These are phyloP conservation scores for Galaxias olidus DNA, from an alignment of 2,797 vertebrate species.

Conservation along the genomic window DNA sequence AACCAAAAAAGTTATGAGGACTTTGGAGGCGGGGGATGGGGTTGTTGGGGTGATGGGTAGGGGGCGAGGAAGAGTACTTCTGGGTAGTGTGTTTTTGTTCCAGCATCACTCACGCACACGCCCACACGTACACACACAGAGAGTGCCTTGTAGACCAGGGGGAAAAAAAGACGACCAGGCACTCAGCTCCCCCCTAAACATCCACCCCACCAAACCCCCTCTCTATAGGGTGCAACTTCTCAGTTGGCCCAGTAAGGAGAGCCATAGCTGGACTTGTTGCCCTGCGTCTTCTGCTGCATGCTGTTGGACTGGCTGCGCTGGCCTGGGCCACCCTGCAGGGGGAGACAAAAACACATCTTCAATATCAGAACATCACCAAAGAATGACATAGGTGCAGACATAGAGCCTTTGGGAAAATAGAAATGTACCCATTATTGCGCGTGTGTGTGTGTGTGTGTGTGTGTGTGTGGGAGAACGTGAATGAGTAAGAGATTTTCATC, in stretches of 20 bases:
- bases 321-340: slow-evolving; percentile 83
- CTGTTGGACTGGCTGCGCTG: slow-evolving; percentile 90
- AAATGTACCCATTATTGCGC: too few relatives aligned
- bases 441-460: too few relatives aligned
- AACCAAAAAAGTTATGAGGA: slow-evolving; percentile 81
- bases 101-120: slow-evolving; percentile 47
- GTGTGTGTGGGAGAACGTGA: too few relatives aligned
- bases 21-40: slow-evolving; percentile 71
- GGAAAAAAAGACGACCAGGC: too few relatives aligned
- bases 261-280: slow-evolving; percentile 90
- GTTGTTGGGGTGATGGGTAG: slow-evolving; percentile 16
- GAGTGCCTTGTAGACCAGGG: slow-evolving; percentile 41
- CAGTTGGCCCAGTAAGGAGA: slow-evolving; percentile 97
- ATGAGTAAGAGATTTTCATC: too few relatives aligned
- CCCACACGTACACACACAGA: slow-evolving; percentile 33
- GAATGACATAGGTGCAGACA: too few relatives aligned
- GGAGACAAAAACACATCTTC: background rate
- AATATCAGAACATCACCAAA: too few relatives aligned
- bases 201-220: background rate
- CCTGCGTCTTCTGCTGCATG: slow-evolving; percentile 96
- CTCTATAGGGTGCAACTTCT: slow-evolving; percentile 47
- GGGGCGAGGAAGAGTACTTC: slow-evolving; percentile 42
- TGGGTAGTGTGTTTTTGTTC: slow-evolving; percentile 64
- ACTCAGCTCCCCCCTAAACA: background rate
- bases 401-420: too few relatives aligned